phyloP scores from a whole-genome alignment of 2,888 invertebrate genomes.

The Dasysyrphus albostriatus region DNA sequence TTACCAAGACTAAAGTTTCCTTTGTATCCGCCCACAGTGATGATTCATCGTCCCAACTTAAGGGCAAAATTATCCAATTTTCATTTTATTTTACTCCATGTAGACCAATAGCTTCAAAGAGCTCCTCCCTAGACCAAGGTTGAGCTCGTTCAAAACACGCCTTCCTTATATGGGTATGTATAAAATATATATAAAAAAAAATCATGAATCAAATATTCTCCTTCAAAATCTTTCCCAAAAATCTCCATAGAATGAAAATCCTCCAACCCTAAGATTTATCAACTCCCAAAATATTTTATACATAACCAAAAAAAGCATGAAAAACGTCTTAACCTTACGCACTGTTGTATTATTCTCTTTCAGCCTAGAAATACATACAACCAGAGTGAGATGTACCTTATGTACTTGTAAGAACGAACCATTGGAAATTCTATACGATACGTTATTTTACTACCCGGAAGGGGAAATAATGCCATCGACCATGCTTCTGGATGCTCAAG shows the following conservation, averaged over 20 bases:
- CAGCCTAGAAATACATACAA: conserved; percentile 30
- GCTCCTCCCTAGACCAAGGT: conserved; percentile 55
- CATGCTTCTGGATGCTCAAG: too few relatives aligned
- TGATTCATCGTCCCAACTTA: conserved; percentile 63
- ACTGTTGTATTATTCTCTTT: conserved; percentile 22
- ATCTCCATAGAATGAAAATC: conserved; percentile 32
- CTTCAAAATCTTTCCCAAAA: conserved; percentile 51
- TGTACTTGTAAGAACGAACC: conserved; percentile 34
- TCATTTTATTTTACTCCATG: not conserved
- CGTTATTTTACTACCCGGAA: conserved; percentile 55
- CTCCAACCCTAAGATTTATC: conserved; percentile 8
- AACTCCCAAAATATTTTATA: conserved; percentile 23
- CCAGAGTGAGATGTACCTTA: conserved; percentile 59
- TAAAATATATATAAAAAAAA: conserved; percentile 4
- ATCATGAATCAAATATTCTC: conserved; percentile 37
- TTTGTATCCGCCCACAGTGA: conserved; percentile 57
- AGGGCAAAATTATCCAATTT: conserved; percentile 30
- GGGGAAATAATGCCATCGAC: conserved; percentile 51
- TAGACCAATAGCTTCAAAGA: conserved; percentile 46
- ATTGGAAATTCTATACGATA: conserved; percentile 5
- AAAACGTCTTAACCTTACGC: conserved; percentile 66
- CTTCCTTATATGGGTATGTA: conserved; percentile 29
- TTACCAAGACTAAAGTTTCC: conserved; percentile 11
- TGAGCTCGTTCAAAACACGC: conserved; percentile 62
- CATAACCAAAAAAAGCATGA: conserved; percentile 42